phyloP scores from a whole-genome alignment of 1,140 invertebrate species.

The Metopolophium dirhodum region DNA sequence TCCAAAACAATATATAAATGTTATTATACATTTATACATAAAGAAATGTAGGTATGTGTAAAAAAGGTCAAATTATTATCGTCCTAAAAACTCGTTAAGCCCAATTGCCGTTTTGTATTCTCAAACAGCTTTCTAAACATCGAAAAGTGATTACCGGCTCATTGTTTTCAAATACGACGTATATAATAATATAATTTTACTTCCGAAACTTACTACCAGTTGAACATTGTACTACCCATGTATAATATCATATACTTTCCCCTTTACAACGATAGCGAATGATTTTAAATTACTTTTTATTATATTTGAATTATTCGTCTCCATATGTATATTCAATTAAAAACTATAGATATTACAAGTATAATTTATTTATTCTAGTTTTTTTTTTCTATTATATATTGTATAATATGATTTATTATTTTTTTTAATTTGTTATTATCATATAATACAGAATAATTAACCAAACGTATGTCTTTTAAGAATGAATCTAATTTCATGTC shows the following conservation, averaged over 20 bases:
- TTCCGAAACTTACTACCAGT: neutral
- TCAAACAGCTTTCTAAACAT: conserved; percentile 47
- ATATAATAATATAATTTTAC: conserved; percentile 41
- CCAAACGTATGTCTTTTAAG: too few species aligned
- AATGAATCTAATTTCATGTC: too few species aligned
- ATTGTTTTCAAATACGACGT: conserved; percentile 43
- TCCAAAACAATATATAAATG: conserved; percentile 31
- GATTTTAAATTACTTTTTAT: conserved; percentile 4
- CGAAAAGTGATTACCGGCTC: conserved; percentile 46
- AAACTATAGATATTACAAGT: neutral
- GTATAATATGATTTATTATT: neutral
- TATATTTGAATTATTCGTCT: neutral
- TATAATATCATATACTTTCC: neutral
- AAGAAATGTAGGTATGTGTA: neutral
- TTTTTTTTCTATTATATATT: neutral
- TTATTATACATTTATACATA: neutral
- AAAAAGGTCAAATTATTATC: conserved; percentile 48
- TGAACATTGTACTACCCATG: neutral
- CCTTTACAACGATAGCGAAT: neutral
- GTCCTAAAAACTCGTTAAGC: conserved; percentile 54
- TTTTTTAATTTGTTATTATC: neutral
- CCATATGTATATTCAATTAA: neutral
- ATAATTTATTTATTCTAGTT: neutral
- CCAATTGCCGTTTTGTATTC: conserved; percentile 52
- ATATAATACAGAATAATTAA: too few species aligned